Conservation (phyloP, 2,797 vertebrate species). For the Trichosurus vulpecula region DNA sequence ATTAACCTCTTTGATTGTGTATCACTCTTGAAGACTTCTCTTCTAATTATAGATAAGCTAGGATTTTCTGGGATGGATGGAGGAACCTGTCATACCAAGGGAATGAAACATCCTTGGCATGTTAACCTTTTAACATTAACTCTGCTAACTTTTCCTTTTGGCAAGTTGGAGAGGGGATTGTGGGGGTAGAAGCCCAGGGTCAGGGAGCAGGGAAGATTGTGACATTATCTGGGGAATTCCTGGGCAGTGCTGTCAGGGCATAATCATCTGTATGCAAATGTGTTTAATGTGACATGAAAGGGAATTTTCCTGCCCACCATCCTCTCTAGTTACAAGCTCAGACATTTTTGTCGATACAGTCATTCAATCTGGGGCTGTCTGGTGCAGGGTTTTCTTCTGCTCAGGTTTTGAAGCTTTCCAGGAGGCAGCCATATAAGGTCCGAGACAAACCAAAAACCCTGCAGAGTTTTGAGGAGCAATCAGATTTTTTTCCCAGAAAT, state of each 20-base stretch:
- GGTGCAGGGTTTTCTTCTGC: constrained; percentile 34
- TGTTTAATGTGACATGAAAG: constrained; percentile 69
- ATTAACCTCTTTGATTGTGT: neutral
- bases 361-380: constrained; percentile 68
- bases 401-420: constrained; percentile 49
- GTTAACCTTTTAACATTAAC: neutral
- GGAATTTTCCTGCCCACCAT: constrained; percentile 57
- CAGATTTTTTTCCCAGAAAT: constrained; percentile 36
- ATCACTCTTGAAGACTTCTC: constrained; percentile 9
- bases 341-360: constrained; percentile 67
- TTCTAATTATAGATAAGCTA: neutral
- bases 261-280: constrained; percentile 39
- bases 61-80: neutral
- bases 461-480: constrained; percentile 49
- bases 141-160: neutral
- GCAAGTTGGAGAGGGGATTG: neutral
- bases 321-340: constrained; percentile 70
- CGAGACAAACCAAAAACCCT: constrained; percentile 39
- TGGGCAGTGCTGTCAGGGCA: constrained; percentile 41
- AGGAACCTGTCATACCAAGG: neutral
- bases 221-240: constrained; percentile 55
- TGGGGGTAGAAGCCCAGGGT: constrained; percentile 46
- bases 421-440: constrained; percentile 40
- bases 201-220: constrained; percentile 42
- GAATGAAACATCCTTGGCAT: neutral